Base-by-base conservation (phyloP, 2,888 invertebrate genomes). In the Aporophyla nigra region DNA sequence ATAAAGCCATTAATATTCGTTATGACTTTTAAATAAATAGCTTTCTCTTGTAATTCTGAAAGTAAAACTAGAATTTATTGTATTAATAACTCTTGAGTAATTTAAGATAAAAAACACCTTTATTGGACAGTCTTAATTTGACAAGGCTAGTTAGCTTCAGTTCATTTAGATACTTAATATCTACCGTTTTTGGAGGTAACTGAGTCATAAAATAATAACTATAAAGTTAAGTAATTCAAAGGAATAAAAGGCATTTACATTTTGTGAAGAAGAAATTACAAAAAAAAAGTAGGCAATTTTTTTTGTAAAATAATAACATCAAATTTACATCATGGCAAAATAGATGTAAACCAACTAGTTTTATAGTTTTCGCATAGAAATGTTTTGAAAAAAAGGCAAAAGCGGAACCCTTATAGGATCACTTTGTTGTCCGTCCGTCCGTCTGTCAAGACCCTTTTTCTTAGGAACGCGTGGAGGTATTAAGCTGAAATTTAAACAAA, bases 91-190 rank as follows among this genome's bases (percentile, higher is more conserved):
- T 58, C 3, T 68, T 12, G 14, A 54, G 49, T 2, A 14, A 24
- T 12, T 14, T 10, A 49, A 40, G 53, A 21, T 56, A 33, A 69
- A 49, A 71, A 53, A 33, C 10, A 40, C 9, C 5, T 61, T 46
- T 58, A 40, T 62, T 40, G 14, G 62, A 7, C 46, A 43, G 21
- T 82, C 82, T 71, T 58, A 12, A 76, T 76, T 82, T 75, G 24
- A 24, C 19, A 43, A 49, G 43, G 9, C 14, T 49, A n/a, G 40
- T 19, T 66, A 53, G 49, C 14, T 16, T 58, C 3, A 24, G 14
- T 63, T 67, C 68, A 4, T 43, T 71, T 43, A 27, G n/a, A 12
- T 62, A 53, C 43, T 5, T 43, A 43, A 14, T 49, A 5, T 24
- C 49, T 58, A 27, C 10, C 7, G 56, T 54, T 63, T 24, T 24